These are phyloP conservation scores for Cirrhinus mrigala DNA, from an alignment of 2,797 vertebrate genomes.

Conservation along the genomic window DNA sequence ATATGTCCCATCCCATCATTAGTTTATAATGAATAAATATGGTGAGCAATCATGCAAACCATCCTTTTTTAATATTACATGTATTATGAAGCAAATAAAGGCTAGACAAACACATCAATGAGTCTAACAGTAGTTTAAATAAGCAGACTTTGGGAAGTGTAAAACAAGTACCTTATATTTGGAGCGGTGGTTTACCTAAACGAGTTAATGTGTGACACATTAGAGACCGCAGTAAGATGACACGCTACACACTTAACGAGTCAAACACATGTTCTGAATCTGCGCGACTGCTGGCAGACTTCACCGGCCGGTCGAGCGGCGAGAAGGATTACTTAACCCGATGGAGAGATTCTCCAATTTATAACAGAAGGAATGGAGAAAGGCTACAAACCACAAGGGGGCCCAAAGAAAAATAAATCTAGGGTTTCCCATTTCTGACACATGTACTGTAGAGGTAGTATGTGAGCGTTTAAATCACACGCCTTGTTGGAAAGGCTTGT, in stretches of 20 bases:
- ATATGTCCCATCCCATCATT: background rate
- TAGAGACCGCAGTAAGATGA: slow-evolving; percentile 24
- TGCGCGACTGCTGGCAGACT: slow-evolving; percentile 45
- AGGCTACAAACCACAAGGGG: slow-evolving; percentile 68
- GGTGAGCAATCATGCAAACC: background rate
- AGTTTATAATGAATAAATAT: background rate
- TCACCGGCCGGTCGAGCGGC: slow-evolving; percentile 22
- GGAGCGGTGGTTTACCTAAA: slow-evolving; percentile 27
- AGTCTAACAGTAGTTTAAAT: slow-evolving; percentile 15
- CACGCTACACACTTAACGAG: slow-evolving; percentile 27
- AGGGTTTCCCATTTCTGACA: slow-evolving; percentile 76
- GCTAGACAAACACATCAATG: background rate
- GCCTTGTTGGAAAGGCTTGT: slow-evolving; percentile 74
- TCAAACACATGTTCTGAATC: slow-evolving; percentile 52
- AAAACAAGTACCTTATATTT: slow-evolving; percentile 5
- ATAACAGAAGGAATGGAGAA: slow-evolving; percentile 66
- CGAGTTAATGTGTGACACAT: slow-evolving; percentile 29
- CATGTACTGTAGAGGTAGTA: slow-evolving; percentile 69
- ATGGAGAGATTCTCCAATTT: slow-evolving; percentile 59
- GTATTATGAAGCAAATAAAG: background rate
- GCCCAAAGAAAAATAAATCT: slow-evolving; percentile 73
- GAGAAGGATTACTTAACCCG: slow-evolving; percentile 45
- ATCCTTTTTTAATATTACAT: background rate
- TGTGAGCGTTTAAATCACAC: slow-evolving; percentile 77
- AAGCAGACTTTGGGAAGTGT: slow-evolving; percentile 14